These are phyloP conservation scores for Mystacornis crossleyi DNA, from an alignment of 2,113 vertebrate species.

Conservation along the genomic window DNA sequence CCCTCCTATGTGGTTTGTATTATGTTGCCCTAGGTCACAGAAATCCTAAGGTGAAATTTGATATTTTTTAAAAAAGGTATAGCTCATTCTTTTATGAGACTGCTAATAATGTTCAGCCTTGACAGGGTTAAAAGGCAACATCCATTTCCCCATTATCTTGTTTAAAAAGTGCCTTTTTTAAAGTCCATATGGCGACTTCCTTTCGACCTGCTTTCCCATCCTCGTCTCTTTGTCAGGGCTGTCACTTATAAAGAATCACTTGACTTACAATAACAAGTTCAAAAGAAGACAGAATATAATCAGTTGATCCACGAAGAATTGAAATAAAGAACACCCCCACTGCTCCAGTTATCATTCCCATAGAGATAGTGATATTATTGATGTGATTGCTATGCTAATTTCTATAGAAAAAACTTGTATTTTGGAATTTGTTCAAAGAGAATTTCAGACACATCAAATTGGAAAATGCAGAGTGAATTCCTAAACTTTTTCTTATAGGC, in stretches of 20 bases:
- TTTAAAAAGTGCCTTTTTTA: conserved; percentile 91
- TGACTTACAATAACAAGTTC: conserved; percentile 98
- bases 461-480: conserved; percentile 84
- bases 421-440: conserved; percentile 88
- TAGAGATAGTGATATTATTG: conserved; percentile 94
- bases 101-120: conserved; percentile 46
- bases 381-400: conserved; percentile 95
- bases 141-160: conserved; percentile 80
- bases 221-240: conserved; percentile 92
- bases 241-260: conserved; percentile 99
- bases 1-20: not conserved
- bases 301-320: conserved; percentile 95
- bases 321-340: conserved; percentile 94
- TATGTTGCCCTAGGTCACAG: not conserved
- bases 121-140: conserved; percentile 77
- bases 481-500: conserved; percentile 83
- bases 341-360: conserved; percentile 92
- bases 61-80: not conserved
- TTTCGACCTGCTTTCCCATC: conserved; percentile 95
- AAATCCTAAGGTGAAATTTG: conserved; percentile 32
- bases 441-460: conserved; percentile 89
- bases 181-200: conserved; percentile 95
- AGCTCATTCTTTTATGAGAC: conserved; percentile 34
- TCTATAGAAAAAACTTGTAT: conserved; percentile 83
- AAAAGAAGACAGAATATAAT: conserved; percentile 95